A percentile compares a stretch with the other conserved stretches of the same genome.
These are phyloP conservation scores for Galaxias olidus DNA, from an alignment of 2,797 vertebrate species.

Conservation along the genomic window DNA sequence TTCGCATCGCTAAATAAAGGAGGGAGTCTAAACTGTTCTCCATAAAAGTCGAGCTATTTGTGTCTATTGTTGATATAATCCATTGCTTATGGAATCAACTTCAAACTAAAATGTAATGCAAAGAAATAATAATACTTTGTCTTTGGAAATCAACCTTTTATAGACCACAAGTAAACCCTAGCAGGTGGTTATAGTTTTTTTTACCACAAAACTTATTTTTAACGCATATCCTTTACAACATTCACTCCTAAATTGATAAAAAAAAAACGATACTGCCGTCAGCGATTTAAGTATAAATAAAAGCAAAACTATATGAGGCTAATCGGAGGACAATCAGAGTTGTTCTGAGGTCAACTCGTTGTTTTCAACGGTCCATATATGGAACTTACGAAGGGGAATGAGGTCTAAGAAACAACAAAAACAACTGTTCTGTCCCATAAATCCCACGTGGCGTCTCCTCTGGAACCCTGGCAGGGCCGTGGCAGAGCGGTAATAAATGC, in stretches of 20 bases:
- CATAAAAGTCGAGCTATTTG: constrained; percentile 59
- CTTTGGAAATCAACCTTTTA: no score
- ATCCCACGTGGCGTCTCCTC: neutral
- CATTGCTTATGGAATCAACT: constrained; percentile 50
- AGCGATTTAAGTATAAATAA: no score
- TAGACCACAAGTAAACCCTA: neutral
- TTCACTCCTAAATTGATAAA: no score
- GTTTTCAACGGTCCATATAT: constrained; percentile 45
- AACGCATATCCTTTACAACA: no score
- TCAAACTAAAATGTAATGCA: neutral
- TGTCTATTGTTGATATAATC: constrained; percentile 53
- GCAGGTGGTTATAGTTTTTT: no score
- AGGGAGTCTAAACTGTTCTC: constrained; percentile 60
- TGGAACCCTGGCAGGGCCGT: constrained; percentile 47
- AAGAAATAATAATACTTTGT: no score
- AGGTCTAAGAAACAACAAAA: neutral
- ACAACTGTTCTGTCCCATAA: neutral
- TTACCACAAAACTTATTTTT: no score
- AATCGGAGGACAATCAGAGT: no score
- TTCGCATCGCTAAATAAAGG: constrained; percentile 50
- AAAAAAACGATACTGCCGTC: no score
- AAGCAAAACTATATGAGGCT: no score
- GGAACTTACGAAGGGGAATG: constrained; percentile 4
- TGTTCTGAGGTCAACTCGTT: constrained; percentile 1
- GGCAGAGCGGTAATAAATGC: constrained; percentile 38